These are phyloP conservation scores for Eupsilia transversa DNA, from an alignment of 2,888 invertebrate species.

Conservation along the genomic window DNA sequence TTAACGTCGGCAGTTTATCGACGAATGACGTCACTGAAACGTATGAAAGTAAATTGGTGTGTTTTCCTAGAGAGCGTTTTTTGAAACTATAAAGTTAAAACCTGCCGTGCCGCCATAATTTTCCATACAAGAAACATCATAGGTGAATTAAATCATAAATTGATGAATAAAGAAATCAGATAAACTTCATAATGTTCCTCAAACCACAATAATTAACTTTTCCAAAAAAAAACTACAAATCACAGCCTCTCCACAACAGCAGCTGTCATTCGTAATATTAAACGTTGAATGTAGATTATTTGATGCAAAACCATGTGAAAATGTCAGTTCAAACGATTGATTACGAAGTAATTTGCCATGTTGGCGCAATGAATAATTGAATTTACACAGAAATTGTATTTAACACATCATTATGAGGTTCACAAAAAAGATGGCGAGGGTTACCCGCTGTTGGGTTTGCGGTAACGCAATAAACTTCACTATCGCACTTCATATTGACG, in stretches of 20 bases:
- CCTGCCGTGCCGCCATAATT: not conserved
- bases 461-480: constrained; percentile 12
- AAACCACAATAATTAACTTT: too few relatives aligned
- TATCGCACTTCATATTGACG: constrained; percentile 1
- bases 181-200: too few relatives aligned
- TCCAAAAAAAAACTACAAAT: not conserved
- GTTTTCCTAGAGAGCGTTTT: not conserved
- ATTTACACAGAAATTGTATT: constrained; percentile 79
- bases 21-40: not conserved
- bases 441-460: constrained; percentile 20
- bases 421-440: constrained; percentile 75
- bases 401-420: constrained; percentile 75
- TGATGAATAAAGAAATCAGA: too few relatives aligned
- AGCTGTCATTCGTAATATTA: constrained; percentile 56
- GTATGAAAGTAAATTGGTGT: not conserved
- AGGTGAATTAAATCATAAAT: too few relatives aligned
- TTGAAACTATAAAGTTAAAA: not conserved
- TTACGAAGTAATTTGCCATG: constrained; percentile 79
- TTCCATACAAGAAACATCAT: not conserved
- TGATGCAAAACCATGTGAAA: constrained; percentile 78
- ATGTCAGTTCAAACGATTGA: constrained; percentile 66
- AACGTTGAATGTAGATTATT: constrained; percentile 54
- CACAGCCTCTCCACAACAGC: constrained; percentile 20
- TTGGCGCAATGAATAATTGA: constrained; percentile 75
- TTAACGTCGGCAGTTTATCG: too few relatives aligned